These are phyloP conservation scores for Megaceryle torquata DNA, from an alignment of 2,113 vertebrate genomes.

Conservation along the genomic window DNA sequence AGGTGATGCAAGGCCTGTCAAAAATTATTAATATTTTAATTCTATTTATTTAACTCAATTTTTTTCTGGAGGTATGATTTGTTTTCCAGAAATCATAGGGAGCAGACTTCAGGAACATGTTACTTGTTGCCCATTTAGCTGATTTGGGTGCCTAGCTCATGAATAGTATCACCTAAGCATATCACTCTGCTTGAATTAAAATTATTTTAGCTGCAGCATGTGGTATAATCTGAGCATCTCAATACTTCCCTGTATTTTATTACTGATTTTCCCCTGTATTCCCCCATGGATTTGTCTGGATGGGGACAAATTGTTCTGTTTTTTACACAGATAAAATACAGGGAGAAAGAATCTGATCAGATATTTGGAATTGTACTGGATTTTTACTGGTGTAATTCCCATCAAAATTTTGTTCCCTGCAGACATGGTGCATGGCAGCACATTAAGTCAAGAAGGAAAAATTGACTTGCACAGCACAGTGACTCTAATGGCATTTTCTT, in stretches of 20 bases:
- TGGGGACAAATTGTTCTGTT: neutral
- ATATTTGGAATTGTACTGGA: neutral
- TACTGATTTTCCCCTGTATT: neutral
- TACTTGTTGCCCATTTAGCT: neutral
- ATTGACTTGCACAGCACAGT: neutral
- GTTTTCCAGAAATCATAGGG: constrained; percentile 46
- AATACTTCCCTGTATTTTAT: neutral
- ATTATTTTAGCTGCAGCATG: neutral
- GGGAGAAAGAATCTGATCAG: neutral
- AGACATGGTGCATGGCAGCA: neutral
- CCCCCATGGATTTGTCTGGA: neutral
- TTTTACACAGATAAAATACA: neutral
- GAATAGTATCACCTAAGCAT: neutral
- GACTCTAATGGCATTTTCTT: neutral
- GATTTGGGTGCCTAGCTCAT: neutral
- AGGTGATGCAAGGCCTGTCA: neutral
- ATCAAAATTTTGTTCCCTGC: neutral
- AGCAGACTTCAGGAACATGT: constrained; percentile 22
- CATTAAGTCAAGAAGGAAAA: neutral
- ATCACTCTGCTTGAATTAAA: neutral
- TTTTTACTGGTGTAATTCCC: neutral
- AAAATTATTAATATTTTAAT: neutral
- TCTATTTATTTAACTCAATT: neutral
- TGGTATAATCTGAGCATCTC: neutral
- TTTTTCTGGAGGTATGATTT: constrained; percentile 34